Conservation (phyloP, 2,797 vertebrate genomes). For the Antrozous pallidus region DNA sequence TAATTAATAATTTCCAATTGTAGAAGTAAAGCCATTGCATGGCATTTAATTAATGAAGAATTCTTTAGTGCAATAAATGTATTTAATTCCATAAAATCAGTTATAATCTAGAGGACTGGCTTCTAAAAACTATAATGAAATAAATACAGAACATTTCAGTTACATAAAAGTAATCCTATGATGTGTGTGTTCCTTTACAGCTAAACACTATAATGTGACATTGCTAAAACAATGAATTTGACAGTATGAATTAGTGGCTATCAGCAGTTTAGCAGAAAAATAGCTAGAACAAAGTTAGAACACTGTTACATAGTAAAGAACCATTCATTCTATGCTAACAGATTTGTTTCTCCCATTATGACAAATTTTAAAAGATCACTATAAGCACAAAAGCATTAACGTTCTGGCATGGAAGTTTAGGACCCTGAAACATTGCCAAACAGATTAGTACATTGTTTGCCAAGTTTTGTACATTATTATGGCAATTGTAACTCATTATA, state of each 20-base stretch:
- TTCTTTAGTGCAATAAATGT: not conserved
- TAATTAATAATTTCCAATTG: not conserved
- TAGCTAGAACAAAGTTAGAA: conserved; percentile 6
- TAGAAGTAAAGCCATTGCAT: not conserved
- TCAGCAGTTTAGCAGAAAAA: not conserved
- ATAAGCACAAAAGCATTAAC: conserved; percentile 34
- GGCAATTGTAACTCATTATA: not conserved
- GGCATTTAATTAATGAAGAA: not conserved
- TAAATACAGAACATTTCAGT: not conserved
- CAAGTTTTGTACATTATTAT: conserved; percentile 53
- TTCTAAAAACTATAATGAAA: not conserved
- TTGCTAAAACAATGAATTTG: not conserved
- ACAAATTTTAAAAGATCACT: conserved; percentile 64
- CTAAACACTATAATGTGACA: not conserved
- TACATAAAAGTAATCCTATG: not conserved
- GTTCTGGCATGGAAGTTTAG: conserved; percentile 8
- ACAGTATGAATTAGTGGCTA: not conserved
- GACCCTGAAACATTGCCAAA: conserved; percentile 48
- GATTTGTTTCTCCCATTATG: conserved; percentile 40
- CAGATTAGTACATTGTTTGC: conserved; percentile 52
- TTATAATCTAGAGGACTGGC: not conserved
- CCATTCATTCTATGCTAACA: not conserved
- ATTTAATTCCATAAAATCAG: not conserved
- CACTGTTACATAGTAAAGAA: not conserved
- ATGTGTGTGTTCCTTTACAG: not conserved